These are phyloP conservation scores for Tolmerus cingulatus DNA, from an alignment of 2,888 invertebrate genomes.

Conservation along the genomic window DNA sequence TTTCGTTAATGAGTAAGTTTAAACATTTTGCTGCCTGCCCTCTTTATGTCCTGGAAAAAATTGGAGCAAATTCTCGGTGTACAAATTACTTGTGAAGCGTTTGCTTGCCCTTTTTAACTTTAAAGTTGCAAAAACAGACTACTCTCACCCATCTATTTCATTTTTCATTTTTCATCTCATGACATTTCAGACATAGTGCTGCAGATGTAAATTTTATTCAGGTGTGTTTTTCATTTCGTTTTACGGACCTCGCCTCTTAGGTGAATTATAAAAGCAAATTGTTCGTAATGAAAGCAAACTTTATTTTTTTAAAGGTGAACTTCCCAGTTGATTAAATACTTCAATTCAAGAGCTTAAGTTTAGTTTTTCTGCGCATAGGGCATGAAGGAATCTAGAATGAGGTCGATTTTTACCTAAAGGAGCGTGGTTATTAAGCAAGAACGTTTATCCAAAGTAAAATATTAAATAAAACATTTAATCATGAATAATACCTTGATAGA, in stretches of 20 bases:
- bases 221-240: not conserved
- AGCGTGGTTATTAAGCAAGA: too few species aligned
- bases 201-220: not conserved
- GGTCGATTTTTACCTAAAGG: too few species aligned
- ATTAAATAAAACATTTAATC: too few species aligned
- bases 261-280: not conserved
- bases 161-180: not conserved
- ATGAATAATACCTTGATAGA: too few species aligned
- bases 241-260: not conserved
- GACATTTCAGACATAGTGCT: not conserved
- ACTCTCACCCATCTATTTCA: not conserved
- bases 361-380: too few species aligned
- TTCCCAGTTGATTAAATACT: too few species aligned
- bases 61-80: not conserved
- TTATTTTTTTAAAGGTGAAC: not conserved
- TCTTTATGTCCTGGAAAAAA: not conserved
- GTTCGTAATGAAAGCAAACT: not conserved
- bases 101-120: not conserved
- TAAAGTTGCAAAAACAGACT: not conserved
- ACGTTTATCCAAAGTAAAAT: too few species aligned
- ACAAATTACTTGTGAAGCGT: not conserved
- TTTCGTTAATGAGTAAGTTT: not conserved
- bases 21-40: not conserved
- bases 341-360: too few species aligned
- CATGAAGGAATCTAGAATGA: too few species aligned